Evolutionary conservation across 2,888 invertebrate genomes (phyloP), one percentile per base, ranked within the genome.

Genomic region (Congeria kusceri): DNA sequence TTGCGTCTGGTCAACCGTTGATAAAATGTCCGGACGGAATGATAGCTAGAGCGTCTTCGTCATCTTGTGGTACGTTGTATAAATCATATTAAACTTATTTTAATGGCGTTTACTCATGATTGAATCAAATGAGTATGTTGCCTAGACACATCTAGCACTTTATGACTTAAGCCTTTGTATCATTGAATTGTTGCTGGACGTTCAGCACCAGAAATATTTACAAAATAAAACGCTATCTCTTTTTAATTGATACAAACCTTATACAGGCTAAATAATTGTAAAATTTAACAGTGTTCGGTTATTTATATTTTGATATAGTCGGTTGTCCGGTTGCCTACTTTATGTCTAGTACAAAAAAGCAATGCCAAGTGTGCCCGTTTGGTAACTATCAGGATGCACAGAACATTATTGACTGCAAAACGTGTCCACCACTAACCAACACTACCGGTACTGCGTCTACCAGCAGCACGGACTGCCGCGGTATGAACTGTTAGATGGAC

Each of bases 311-410:
- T 53, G 3, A 18, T 56, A 18, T 39, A 69, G 69, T 69, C 4
- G 69, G 69, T 18, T 69, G 69, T 49, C 69, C 61, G 15, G 62
- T 53, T 39, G 69, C 61, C 23, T n/a, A 32, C 7, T 69, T 46
- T 47, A 25, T 56, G 23, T 58, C 69, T 1, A 32, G 25, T 25
- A 61, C 20, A 25, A 29, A 7, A 11, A 49, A 67, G 15, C 13
- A 56, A 39, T 75, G 75, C 39, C 5, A 20, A 7, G 64, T 64
- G 7, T 75, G 75, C 53, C 69, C 75, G 3, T 32, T 58, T 23
- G 77, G 72, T 28, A 32, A 53, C n/a, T 77, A 72, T 49, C 64
- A 71, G 49, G 57, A 77, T 32, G 23, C 13, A 1, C 53, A 57
- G 25, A 63, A 67, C 46, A 58, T 56, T 23, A 11, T 58, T 1